Base-by-base conservation (phyloP, 2,888 invertebrate genomes). In the Mesorhabditis belari region DNA sequence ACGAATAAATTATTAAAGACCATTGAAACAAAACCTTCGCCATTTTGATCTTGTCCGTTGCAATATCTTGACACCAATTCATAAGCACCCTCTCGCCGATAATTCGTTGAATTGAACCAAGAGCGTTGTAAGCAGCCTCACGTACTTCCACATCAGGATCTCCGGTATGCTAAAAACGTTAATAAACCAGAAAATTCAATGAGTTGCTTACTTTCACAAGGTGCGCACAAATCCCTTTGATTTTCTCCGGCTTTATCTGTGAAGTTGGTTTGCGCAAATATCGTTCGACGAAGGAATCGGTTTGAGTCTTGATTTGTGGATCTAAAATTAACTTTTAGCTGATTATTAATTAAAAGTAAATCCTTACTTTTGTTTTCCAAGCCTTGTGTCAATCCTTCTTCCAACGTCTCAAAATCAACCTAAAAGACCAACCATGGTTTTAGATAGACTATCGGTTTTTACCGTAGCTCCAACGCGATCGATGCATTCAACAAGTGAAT, bases 51-150 rank as follows among this genome's bases (percentile, higher is more conserved):
- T 72, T 71, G 55, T 78, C 78, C 3, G 69, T 53, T 0, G 60
- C 70, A 23, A 77, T 64, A 24, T 70, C 71, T 4, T 65, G 61
- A 3, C 71, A 49, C 49, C 71, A 53, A 5, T 64, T 63, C 27
- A 69, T 60, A 2, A 95, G 88, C 29, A 88, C 87, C 83, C 92
- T 93, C 79, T 96, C 95, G 1, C 94, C 90, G 12, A 95, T 89
- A 4, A 94, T 86, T 82, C 93, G 94, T 85, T 92, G 88, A 0
- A 92, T 88, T 0, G 92, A 93, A 9, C 96, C 98, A 19, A 98
- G 83, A 0, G 95, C 94, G 81, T 92, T 90, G 0, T 91, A 91
- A 0, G 93, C 88, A 61, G 89, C 88, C 80, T 98, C 96, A 73
- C 96, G 86, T 0, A 96, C 96, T 1, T 87, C 86, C 0, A 91